phyloP scores from a whole-genome alignment of 2,113 vertebrate genomes.

The Lethenteron reissneri region DNA sequence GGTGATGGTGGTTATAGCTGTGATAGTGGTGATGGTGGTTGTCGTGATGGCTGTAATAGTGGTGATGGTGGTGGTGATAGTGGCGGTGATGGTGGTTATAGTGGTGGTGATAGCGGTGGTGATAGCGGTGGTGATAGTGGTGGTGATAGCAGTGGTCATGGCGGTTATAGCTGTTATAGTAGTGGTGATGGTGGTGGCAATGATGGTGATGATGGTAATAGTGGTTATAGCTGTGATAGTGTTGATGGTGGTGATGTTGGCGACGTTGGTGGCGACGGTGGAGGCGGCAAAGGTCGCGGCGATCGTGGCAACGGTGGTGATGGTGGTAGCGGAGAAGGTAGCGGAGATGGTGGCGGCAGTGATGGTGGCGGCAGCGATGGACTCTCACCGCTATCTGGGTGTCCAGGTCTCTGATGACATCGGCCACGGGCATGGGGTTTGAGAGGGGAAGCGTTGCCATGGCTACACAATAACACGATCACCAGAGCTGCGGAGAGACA shows the following conservation, averaged over 20 bases:
- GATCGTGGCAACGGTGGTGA: neutral
- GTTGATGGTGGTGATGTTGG: neutral
- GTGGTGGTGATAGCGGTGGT: too few relatives aligned
- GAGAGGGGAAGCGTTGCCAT: conserved; percentile 15
- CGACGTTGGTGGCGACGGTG: neutral
- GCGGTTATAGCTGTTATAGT: too few relatives aligned
- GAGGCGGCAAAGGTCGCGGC: conserved; percentile 9
- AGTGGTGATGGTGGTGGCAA: too few relatives aligned
- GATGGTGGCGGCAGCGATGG: neutral
- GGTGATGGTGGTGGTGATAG: too few relatives aligned
- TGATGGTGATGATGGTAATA: too few relatives aligned
- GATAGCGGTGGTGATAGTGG: too few relatives aligned
- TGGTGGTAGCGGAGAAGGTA: conserved; percentile 8
- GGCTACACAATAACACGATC: neutral
- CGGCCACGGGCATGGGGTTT: conserved; percentile 28
- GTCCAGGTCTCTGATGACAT: conserved; percentile 40
- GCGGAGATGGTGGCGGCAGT: conserved; percentile 10
- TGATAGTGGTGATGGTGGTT: too few relatives aligned
- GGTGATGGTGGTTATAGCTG: too few relatives aligned
- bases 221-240: neutral
- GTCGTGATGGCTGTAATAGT: too few relatives aligned
- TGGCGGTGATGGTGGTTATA: too few relatives aligned
- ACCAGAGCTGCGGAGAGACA: too few relatives aligned
- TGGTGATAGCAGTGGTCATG: too few relatives aligned
- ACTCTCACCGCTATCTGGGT: conserved; percentile 41